phyloP scores from a whole-genome alignment of 2,797 vertebrate genomes.

The Brotula barbata region DNA sequence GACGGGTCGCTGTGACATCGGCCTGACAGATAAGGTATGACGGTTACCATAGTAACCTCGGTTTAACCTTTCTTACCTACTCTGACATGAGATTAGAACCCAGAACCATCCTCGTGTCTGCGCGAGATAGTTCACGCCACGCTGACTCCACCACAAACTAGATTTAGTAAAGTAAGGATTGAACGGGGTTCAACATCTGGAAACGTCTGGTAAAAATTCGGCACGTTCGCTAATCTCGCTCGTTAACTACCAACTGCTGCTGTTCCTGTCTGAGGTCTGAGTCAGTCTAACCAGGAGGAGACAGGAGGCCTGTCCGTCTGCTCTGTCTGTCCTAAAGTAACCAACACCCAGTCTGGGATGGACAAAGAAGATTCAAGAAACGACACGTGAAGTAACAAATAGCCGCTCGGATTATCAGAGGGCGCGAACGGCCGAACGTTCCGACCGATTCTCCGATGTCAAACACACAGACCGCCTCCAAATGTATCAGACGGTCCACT shows the following conservation, averaged over 20 bases:
- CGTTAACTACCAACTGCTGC: too few relatives aligned
- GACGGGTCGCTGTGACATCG: conserved; percentile 81
- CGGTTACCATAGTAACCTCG: neutral
- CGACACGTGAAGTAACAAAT: conserved; percentile 10
- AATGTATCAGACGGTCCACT: too few relatives aligned
- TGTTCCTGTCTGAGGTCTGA: too few relatives aligned
- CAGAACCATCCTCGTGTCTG: conserved; percentile 9
- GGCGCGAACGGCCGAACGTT: conserved; percentile 4
- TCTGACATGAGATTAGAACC: neutral
- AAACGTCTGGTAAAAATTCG: conserved; percentile 13
- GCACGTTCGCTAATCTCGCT: neutral
- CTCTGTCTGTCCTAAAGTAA: conserved; percentile 14
- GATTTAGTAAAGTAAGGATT: neutral
- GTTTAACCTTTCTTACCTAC: neutral
- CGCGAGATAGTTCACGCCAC: conserved; percentile 3
- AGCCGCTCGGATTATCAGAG: conserved; percentile 3
- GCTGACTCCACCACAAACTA: conserved; percentile 13
- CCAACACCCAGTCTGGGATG: conserved; percentile 23
- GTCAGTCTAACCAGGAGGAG: too few relatives aligned
- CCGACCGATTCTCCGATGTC: conserved; percentile 23
- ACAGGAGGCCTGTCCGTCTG: conserved; percentile 10
- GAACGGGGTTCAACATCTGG: neutral
- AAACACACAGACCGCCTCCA: conserved; percentile 14
- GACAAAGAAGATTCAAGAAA: conserved; percentile 1
- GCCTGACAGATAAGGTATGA: conserved; percentile 87